A percentile compares a stretch with the other conserved stretches of the same genome.
Conservation (phyloP, 2,113 vertebrate genomes). For the Argyrosomus japonicus region DNA sequence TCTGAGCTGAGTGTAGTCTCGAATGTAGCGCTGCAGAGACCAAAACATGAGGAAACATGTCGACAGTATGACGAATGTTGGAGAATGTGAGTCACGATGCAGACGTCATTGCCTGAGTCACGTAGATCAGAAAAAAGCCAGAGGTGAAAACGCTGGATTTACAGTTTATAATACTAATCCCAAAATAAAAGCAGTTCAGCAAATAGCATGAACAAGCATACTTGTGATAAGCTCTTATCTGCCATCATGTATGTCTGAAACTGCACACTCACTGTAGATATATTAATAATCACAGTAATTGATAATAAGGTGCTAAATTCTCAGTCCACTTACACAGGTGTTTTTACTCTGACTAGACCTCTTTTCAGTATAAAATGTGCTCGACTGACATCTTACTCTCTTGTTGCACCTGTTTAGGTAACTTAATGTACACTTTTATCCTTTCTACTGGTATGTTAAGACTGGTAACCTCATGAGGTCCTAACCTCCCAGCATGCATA, state of each 20-base stretch:
- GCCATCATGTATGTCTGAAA: background rate
- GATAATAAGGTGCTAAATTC: background rate
- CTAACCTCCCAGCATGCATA: too few species aligned
- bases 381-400: background rate
- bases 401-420: background rate
- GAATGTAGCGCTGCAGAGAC: background rate
- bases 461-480: background rate
- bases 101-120: background rate
- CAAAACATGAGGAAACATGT: constrained; percentile 6
- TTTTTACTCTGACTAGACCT: background rate
- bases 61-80: background rate
- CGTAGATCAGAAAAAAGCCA: background rate
- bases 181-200: background rate
- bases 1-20: background rate
- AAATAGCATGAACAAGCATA: background rate
- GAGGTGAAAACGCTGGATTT: background rate
- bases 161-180: background rate
- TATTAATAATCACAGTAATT: background rate
- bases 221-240: constrained; percentile 3
- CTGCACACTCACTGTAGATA: background rate
- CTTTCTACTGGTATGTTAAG: background rate
- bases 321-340: too few species aligned
- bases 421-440: background rate
- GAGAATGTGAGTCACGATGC: background rate
- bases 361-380: background rate